Evolutionary conservation across 2,888 invertebrate genomes (phyloP).

Genomic region (Lissonota sp.): DNA sequence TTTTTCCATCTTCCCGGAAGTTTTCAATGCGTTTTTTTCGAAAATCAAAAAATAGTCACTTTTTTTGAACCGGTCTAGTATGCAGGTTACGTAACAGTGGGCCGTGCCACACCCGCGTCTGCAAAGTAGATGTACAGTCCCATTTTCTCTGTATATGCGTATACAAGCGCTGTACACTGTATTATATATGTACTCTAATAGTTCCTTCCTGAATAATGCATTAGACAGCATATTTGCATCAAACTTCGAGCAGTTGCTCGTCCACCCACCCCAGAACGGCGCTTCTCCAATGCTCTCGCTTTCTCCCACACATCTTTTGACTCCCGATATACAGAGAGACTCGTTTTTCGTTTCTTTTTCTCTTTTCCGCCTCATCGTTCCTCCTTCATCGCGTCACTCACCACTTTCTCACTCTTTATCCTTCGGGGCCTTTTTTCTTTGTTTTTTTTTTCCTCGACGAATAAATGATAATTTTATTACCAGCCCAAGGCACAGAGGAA

Average conservation of each 20-base stretch:
- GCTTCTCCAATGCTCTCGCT: slow-evolving; percentile 57
- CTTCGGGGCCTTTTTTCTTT: slow-evolving; percentile 32
- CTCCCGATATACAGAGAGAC: slow-evolving; percentile 26
- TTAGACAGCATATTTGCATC: slow-evolving; percentile 79
- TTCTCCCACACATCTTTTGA: slow-evolving; percentile 58
- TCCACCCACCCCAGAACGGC: slow-evolving; percentile 64
- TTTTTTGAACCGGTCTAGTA: too few species aligned
- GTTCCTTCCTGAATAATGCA: slow-evolving; percentile 81
- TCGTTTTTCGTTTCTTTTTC: slow-evolving; percentile 30
- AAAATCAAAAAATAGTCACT: too few species aligned
- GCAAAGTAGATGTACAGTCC: slow-evolving; percentile 52
- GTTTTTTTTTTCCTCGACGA: slow-evolving; percentile 66
- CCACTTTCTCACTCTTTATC: slow-evolving; percentile 58
- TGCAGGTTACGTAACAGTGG: slow-evolving; percentile 47
- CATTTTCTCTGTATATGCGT: slow-evolving; percentile 53
- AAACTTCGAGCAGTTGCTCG: slow-evolving; percentile 78
- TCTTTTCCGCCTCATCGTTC: slow-evolving; percentile 29
- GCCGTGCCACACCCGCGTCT: slow-evolving; percentile 59
- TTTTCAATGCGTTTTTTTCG: too few species aligned
- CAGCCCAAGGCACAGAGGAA: slow-evolving; percentile 71
- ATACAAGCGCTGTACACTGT: slow-evolving; percentile 56
- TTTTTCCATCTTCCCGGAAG: too few species aligned
- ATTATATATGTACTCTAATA: slow-evolving; percentile 76
- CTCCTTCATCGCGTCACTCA: slow-evolving; percentile 43
- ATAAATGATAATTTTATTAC: slow-evolving; percentile 80